These are phyloP conservation scores for Botrylloides violaceus DNA, from an alignment of 23 tunicate species.

Conservation along the genomic window DNA sequence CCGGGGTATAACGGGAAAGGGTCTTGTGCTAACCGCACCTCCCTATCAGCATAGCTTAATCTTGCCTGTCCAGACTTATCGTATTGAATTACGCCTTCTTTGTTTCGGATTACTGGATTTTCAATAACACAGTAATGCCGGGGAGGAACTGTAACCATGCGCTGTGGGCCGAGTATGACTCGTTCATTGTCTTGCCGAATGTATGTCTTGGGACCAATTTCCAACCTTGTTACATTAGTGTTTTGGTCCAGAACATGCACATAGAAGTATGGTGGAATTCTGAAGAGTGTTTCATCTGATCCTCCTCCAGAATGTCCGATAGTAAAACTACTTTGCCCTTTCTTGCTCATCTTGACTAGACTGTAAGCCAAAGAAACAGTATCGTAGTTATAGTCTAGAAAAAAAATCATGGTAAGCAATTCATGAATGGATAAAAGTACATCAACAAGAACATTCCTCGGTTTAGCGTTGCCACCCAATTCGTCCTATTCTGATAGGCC, in stretches of 20 bases:
- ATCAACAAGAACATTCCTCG: too few species aligned
- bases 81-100: slow-evolving; percentile 57
- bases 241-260: slow-evolving; percentile 94
- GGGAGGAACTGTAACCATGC: slow-evolving; percentile 78
- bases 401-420: too few species aligned
- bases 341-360: slow-evolving; percentile 7
- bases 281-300: slow-evolving; percentile 51
- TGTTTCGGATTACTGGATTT: slow-evolving; percentile 73
- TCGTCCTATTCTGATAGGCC: too few species aligned
- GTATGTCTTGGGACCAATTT: slow-evolving; percentile 90
- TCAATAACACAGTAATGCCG: slow-evolving; percentile 68
- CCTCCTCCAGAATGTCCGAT: not conserved
- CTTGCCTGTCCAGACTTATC: slow-evolving; percentile 82
- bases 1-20: slow-evolving; percentile 97
- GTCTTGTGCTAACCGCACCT: slow-evolving; percentile 79
- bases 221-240: slow-evolving; percentile 80
- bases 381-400: too few species aligned
- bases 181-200: slow-evolving; percentile 86
- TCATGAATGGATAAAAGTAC: too few species aligned
- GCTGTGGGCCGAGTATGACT: slow-evolving; percentile 63
- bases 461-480: too few species aligned
- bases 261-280: slow-evolving; percentile 77
- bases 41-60: slow-evolving; percentile 72
- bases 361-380: too few species aligned
- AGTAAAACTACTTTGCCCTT: not conserved